phyloP scores from a whole-genome alignment of 1,140 invertebrate genomes.

The Hylyphantes graminicola region DNA sequence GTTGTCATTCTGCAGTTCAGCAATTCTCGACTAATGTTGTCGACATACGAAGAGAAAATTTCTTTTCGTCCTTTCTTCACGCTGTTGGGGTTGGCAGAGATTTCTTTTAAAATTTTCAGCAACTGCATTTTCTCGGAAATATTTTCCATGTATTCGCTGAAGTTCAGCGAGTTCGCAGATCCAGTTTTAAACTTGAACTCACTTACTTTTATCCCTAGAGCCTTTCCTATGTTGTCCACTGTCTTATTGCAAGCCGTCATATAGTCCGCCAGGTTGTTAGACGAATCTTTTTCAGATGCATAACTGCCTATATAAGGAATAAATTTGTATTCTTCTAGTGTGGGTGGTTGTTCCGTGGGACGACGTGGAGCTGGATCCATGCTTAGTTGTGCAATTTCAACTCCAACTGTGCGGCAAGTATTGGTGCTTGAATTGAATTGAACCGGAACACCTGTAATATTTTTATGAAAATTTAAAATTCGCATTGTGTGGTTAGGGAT shows the following conservation, averaged over 20 bases:
- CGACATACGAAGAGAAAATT: not conserved
- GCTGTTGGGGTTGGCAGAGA: not conserved
- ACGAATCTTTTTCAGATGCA: not conserved
- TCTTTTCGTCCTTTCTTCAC: not conserved
- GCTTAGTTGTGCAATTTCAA: slow-evolving; percentile 90
- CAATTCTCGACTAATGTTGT: not conserved
- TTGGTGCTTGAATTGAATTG: not conserved
- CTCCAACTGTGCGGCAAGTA: slow-evolving; percentile 74
- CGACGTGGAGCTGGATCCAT: slow-evolving; percentile 77
- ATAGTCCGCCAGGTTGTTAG: slow-evolving; percentile 2
- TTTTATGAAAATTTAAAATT: too few relatives aligned
- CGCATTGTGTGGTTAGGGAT: too few relatives aligned
- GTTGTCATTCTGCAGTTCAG: not conserved
- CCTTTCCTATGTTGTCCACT: not conserved
- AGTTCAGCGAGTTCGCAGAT: not conserved
- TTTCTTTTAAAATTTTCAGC: not conserved
- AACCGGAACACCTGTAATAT: slow-evolving; percentile 11
- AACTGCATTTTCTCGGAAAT: not conserved
- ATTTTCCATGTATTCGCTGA: not conserved
- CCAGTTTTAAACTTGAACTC: not conserved
- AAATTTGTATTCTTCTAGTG: slow-evolving; percentile 85
- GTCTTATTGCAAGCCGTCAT: not conserved
- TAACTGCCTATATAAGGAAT: slow-evolving; percentile 72
- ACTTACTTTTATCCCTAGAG: not conserved
- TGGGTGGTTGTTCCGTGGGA: slow-evolving; percentile 82